Conservation (phyloP, 2,113 vertebrate species). For the Polyodon spathula region DNA sequence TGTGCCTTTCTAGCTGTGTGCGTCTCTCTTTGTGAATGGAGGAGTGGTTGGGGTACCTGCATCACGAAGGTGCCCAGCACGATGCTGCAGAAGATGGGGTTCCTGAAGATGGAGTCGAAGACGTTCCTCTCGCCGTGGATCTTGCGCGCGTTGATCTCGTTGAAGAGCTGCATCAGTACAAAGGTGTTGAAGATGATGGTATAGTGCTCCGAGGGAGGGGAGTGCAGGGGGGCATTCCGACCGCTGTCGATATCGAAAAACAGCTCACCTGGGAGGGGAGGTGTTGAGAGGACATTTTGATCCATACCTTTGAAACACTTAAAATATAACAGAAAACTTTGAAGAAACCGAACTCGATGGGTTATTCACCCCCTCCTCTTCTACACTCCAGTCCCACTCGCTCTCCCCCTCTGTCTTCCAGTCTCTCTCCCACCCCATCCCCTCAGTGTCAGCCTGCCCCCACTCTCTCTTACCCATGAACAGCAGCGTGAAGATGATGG, state of each 20-base stretch:
- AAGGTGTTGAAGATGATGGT: slow-evolving; percentile 72
- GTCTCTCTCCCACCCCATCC: neutral
- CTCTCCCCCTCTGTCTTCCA: too few species aligned
- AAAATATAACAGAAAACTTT: too few species aligned
- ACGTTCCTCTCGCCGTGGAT: slow-evolving; percentile 71
- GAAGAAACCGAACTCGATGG: too few species aligned
- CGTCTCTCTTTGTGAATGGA: neutral
- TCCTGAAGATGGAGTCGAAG: slow-evolving; percentile 67
- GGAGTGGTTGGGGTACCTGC: slow-evolving; percentile 43
- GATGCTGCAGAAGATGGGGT: slow-evolving; percentile 76
- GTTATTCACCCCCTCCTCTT: too few species aligned
- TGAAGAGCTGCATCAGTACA: slow-evolving; percentile 77
- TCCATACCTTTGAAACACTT: neutral
- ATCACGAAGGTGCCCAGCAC: slow-evolving; percentile 64
- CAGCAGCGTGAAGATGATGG: slow-evolving; percentile 79
- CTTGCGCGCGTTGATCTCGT: slow-evolving; percentile 74
- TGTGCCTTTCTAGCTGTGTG: too few species aligned
- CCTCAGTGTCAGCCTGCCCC: neutral
- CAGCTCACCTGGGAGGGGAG: slow-evolving; percentile 66
- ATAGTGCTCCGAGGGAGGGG: slow-evolving; percentile 77
- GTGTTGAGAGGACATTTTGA: neutral
- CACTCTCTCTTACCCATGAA: slow-evolving; percentile 60
- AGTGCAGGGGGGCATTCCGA: slow-evolving; percentile 71
- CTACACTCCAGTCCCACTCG: too few species aligned
- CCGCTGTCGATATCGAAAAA: slow-evolving; percentile 83